Percentiles rank a stretch among this genome's conserved stretches.
These are phyloP conservation scores for Oligia fasciuncula DNA, from an alignment of 2,888 invertebrate genomes.

Conservation along the genomic window DNA sequence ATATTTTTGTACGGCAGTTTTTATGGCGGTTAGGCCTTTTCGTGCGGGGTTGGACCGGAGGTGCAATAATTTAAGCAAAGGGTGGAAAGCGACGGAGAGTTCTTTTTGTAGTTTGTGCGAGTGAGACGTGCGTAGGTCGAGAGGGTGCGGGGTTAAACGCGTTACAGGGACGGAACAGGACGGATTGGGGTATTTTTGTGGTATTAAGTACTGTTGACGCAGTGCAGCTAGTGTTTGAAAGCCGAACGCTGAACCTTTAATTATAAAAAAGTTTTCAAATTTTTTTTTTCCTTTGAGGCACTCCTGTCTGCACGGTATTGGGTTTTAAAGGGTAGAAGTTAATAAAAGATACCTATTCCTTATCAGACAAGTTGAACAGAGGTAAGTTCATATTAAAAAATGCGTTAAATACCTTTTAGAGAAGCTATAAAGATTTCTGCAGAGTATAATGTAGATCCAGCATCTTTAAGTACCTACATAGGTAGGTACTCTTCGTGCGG, in stretches of 20 bases:
- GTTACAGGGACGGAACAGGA: conserved; percentile 77
- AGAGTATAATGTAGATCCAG: background rate
- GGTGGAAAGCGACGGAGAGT: conserved; percentile 89
- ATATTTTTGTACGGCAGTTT: conserved; percentile 66
- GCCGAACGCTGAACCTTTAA: background rate
- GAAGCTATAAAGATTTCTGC: background rate
- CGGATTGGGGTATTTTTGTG: background rate
- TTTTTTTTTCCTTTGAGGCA: too few relatives aligned
- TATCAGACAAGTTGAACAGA: background rate
- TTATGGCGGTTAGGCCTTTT: conserved; percentile 73
- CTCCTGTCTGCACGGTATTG: background rate
- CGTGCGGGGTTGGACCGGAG: conserved; percentile 76
- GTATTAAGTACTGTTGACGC: conserved; percentile 2
- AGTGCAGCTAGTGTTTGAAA: conserved; percentile 11
- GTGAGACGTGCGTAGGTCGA: conserved; percentile 89
- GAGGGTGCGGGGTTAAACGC: conserved; percentile 87
- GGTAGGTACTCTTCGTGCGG: background rate
- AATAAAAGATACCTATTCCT: background rate
- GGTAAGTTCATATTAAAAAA: background rate
- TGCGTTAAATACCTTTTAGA: conserved; percentile 7
- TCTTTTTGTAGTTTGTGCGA: conserved; percentile 90
- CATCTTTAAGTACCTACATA: background rate
- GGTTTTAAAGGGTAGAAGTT: background rate
- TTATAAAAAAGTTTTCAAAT: background rate
- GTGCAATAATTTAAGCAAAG: conserved; percentile 90